Percentiles rank a stretch among this genome's conserved stretches.
Conservation (phyloP, 2,797 vertebrate species). For the Crypturellus tataupa region DNA sequence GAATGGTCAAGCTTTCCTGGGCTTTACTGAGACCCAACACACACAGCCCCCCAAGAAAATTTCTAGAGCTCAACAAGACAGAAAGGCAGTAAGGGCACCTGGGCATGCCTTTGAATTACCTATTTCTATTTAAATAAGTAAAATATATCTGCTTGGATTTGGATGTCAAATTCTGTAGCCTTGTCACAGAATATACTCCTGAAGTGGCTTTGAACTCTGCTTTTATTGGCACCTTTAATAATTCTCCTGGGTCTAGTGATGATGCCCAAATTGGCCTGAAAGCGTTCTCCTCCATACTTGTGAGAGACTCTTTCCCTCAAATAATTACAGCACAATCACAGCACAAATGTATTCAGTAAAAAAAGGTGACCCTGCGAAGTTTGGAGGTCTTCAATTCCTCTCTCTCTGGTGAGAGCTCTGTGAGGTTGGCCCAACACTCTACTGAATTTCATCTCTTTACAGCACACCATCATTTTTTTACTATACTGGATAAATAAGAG, state of each 20-base stretch:
- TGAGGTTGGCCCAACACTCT: not conserved
- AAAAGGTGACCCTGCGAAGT: not conserved
- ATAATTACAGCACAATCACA: not conserved
- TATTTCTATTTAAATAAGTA: slow-evolving; percentile 7
- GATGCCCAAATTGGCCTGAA: not conserved
- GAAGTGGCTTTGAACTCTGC: not conserved
- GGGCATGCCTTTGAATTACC: not conserved
- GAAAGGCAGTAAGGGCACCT: not conserved
- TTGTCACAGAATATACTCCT: not conserved
- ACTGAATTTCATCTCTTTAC: not conserved
- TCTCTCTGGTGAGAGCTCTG: not conserved
- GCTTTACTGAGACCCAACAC: not conserved
- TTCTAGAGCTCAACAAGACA: not conserved
- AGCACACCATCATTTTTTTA: not conserved
- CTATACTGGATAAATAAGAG: not conserved
- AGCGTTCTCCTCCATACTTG: not conserved
- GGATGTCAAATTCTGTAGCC: not conserved
- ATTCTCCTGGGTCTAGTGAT: not conserved
- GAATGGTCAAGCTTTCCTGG: not conserved
- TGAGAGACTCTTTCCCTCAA: not conserved
- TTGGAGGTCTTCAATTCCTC: not conserved
- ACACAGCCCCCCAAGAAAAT: not conserved
- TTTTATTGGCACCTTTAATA: not conserved
- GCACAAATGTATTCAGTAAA: not conserved
- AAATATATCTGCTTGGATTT: not conserved